These are phyloP conservation scores for Acleris holmiana DNA, from an alignment of 2,888 invertebrate genomes.

Conservation along the genomic window DNA sequence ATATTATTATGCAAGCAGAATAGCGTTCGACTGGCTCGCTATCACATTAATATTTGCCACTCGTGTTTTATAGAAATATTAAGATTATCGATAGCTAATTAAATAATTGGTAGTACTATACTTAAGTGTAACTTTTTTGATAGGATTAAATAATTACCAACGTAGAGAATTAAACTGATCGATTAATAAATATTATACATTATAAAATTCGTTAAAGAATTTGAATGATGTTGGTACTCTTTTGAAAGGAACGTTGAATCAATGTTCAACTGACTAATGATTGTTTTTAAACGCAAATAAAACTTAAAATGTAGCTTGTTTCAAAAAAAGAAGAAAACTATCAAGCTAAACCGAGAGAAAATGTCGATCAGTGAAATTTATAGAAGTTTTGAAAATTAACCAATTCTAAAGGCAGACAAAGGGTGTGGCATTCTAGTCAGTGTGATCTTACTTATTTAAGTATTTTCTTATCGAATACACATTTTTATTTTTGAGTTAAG, in stretches of 20 bases:
- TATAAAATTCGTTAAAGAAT: background rate
- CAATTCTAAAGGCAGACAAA: constrained; percentile 66
- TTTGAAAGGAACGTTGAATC: background rate
- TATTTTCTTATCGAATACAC: constrained; percentile 38
- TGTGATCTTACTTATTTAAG: constrained; percentile 66
- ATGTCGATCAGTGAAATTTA: constrained; percentile 27
- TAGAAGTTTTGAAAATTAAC: constrained; percentile 38
- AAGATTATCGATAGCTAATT: too few relatives aligned
- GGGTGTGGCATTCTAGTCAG: constrained; percentile 84
- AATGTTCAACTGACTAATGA: too few relatives aligned
- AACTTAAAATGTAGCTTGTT: too few relatives aligned
- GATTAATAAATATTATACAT: background rate
- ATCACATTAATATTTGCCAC: too few relatives aligned
- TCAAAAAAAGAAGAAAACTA: background rate
- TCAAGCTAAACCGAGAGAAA: background rate
- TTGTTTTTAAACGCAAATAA: too few relatives aligned
- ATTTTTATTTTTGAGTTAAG: constrained; percentile 34
- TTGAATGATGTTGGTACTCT: background rate
- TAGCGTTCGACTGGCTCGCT: too few relatives aligned
- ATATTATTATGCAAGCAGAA: too few relatives aligned
- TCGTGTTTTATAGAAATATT: too few relatives aligned
- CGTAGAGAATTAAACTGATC: constrained; percentile 11
- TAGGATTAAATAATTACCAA: background rate
- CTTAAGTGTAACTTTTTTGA: constrained; percentile 14
- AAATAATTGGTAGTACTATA: too few relatives aligned